Evolutionary conservation across 2,888 invertebrate genomes (phyloP), one percentile per base, ranked within the genome.

Genomic region (Coleophora deauratella): DNA sequence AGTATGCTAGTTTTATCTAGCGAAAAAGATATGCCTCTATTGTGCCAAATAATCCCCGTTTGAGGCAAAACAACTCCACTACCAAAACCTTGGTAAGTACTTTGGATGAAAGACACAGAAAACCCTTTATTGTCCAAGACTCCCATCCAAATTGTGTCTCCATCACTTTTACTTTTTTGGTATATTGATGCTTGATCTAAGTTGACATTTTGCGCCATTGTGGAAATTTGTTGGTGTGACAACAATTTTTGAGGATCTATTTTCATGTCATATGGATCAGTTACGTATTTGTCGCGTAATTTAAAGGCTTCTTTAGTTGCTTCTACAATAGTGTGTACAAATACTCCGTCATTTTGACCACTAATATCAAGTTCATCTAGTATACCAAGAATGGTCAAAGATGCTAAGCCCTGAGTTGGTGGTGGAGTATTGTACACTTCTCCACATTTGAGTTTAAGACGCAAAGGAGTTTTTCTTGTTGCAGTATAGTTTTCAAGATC

Each of bases 111-210:
- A 33, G 82, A 82, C 33, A 84, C 79, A 10, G 79, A 80, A 55
- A 72, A 84, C 0, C 84, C 84, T 56, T 70, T 76, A 35, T 47
- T 64, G 46, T 84, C 84, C 79, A 82, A 81, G 9, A 68, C 66
- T 9, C 82, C 84, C 66, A 84, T 65, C 84, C 84, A 84, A 41
- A 84, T 55, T 10, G 84, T 84, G 43, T 82, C 84, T 7, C 79
- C 81, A 2, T 71, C 59, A 1, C 75, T 77, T 50, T 66, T 69
- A 1, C 67, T 69, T 35, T 59, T 54, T 27, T 58, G 68, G 30
- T 41, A 41, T 3, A 43, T 35, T 36, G 66, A 63, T 27, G 68
- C 63, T 41, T 51, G 41, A 43, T 72, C 52, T 1, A 62, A 50
- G 47, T 67, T 57, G 33, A 84, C 61, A 33, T 64, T 57, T 40